Evolutionary conservation across 1,140 invertebrate genomes (phyloP), one percentile per base, ranked within the genome.

Genomic region (Drosophila elegans): DNA sequence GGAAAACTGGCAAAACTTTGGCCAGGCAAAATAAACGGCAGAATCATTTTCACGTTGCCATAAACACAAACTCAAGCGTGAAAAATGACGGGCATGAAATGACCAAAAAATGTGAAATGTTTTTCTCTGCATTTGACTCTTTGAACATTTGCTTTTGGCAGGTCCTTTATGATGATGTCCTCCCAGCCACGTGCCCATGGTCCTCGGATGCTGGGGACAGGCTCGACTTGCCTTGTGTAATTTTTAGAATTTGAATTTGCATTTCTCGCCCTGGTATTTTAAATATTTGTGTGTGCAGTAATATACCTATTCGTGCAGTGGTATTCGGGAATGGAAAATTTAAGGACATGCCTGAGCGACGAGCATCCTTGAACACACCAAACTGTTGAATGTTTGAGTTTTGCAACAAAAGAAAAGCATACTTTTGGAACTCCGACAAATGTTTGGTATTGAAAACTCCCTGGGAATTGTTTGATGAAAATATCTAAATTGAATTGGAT

Each of bases 21-120:
- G 3, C 25, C 36, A 68, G 68, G 59, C 46, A 54, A 45, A 38
- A 57, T 68, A 62, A 73, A 66, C 66, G 66, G 67, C 63, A 62
- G 80, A 85, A 78, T 78, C 68, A 80, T 74, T 74, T 85, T 74
- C 74, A 79, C 75, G 55, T 88, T 63, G 57, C 60, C 73, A 69
- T 85, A 62, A 73, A 77, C 59, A 62, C 45, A 77, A 89, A 74
- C 76, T 89, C 72, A 89, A 89, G 84, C 84, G 84, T 89, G 73
- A 78, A 74, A 69, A 78, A 78, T 84, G 77, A 84, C 73, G 53
- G 74, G 84, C 77, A 89, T 89, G 84, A 89, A 89, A 89, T 89
- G 84, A 84, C 84, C 84, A 89, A 88, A 88, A 77, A 64, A 74
- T 74, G 69, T 74, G 71, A 74, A 74, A 74, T 74, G 51, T 29